Evolutionary conservation across 2,888 invertebrate species (phyloP), one percentile per base, ranked within the genome.

Genomic region (Polietes domitor): DNA sequence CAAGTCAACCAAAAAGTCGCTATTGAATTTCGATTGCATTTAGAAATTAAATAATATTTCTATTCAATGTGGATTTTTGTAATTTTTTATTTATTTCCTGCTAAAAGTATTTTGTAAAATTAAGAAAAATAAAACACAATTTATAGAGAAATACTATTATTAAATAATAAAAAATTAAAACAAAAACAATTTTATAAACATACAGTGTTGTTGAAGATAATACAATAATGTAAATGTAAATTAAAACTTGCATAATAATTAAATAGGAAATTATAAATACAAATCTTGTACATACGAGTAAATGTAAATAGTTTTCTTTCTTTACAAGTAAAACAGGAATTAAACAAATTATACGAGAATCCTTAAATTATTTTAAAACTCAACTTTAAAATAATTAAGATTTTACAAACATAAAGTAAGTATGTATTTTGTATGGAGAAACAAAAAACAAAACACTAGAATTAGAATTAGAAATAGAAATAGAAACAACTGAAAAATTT

Each of bases 321-420:
- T 28, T 61, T 61, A 55, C 24, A 28, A 28, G 6, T 61, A 68
- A 24, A 65, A 15, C 37, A 12, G 43, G 37, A 24, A 28, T 65
- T 43, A 7, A 61, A 75, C 2, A 76, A 77, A 43, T 17, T 63
- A 43, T 63, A 72, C 43, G 74, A 71, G 63, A 80, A 83, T 77
- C 47, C 77, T 83, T 80, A 75, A 50, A 61, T 80, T 78, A 80
- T 80, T 80, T 80, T 77, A 80, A 80, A 80, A 80, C n/a, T 50
- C 10, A 41, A 63, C 65, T 78, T 80, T 83, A 78, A 73, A 81
- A 84, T 75, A 61, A 78, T 55, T 26, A 84, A 78, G 72, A 84
- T 73, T 61, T 80, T 63, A 77, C 70, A 74, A 82, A 74, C 61
- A 53, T 37, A 65, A 41, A 50, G 50, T 55, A 32, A 43, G 32